Evolutionary conservation across 2,113 vertebrate species (phyloP).

Genomic region (Noturus placidus): DNA sequence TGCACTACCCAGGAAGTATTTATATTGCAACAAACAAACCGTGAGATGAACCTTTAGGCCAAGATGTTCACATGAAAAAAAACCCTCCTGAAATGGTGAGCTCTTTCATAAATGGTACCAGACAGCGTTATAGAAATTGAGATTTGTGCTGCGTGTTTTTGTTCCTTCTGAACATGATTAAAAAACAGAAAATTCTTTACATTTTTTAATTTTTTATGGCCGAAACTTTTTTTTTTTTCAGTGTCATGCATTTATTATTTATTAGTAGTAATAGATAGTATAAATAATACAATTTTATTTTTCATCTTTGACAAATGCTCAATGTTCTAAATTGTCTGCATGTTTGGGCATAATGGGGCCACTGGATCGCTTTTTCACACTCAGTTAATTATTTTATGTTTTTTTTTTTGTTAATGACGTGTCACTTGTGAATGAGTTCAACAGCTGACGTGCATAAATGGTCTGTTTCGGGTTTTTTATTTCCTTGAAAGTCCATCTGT

Average conservation of each 20-base stretch:
- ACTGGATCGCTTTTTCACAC: no score
- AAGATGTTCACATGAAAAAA: neutral
- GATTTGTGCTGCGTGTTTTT: neutral
- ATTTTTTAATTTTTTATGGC: neutral
- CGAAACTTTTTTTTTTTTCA: neutral
- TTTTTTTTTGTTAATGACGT: no score
- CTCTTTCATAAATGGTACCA: neutral
- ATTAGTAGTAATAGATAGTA: no score
- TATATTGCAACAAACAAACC: neutral
- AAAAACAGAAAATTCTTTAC: neutral
- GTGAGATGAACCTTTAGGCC: neutral
- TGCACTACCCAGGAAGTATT: neutral
- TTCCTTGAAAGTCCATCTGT: neutral
- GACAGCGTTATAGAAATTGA: neutral
- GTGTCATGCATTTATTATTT: neutral
- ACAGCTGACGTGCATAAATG: neutral
- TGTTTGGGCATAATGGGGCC: no score
- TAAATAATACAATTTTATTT: no score
- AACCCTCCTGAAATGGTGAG: neutral
- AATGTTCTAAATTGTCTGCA: no score
- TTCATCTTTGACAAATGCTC: no score
- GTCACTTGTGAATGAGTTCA: no score
- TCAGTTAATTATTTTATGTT: no score
- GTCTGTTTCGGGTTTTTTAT: neutral
- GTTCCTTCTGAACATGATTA: neutral